phyloP scores from a whole-genome alignment of 2,797 vertebrate genomes.

The Acanthurus lineatus region DNA sequence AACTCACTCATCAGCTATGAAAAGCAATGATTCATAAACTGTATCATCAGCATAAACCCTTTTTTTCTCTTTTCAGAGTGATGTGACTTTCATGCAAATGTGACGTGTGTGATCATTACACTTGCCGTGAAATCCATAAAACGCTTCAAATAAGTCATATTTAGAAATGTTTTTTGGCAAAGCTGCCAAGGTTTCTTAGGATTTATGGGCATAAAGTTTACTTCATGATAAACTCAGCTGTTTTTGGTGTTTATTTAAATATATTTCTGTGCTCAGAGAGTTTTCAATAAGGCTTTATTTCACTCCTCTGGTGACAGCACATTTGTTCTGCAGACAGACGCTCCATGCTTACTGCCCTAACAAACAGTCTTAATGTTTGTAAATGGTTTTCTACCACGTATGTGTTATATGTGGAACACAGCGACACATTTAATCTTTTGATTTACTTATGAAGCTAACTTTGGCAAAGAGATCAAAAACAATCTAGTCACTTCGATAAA shows the following conservation, averaged over 20 bases:
- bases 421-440: slow-evolving; percentile 19
- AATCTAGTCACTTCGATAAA: slow-evolving; percentile 13
- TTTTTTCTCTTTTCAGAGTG: slow-evolving; percentile 42
- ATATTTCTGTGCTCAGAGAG: slow-evolving; percentile 33
- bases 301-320: slow-evolving; percentile 46
- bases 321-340: slow-evolving; percentile 34
- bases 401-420: slow-evolving; percentile 13
- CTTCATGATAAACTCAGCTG: slow-evolving; percentile 23
- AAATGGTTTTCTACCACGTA: slow-evolving; percentile 25
- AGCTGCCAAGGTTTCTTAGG: slow-evolving; percentile 21
- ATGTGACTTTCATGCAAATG: slow-evolving; percentile 75
- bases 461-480: slow-evolving; percentile 26
- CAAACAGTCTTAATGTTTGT: slow-evolving; percentile 43
- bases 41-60: slow-evolving; percentile 69
- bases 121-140: slow-evolving; percentile 62
- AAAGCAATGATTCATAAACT: slow-evolving; percentile 71
- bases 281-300: slow-evolving; percentile 33
- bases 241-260: slow-evolving; percentile 25
- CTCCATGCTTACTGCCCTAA: slow-evolving; percentile 22
- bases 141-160: slow-evolving; percentile 50
- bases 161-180: slow-evolving; percentile 24
- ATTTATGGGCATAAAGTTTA: slow-evolving; percentile 27
- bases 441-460: slow-evolving; percentile 40
- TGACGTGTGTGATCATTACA: slow-evolving; percentile 50
- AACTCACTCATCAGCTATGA: slow-evolving; percentile 62